A percentile compares a stretch with the other conserved stretches of the same genome.
Evolutionary conservation across 2,797 vertebrate species (phyloP).

Genomic region (Adelosebastes latens): DNA sequence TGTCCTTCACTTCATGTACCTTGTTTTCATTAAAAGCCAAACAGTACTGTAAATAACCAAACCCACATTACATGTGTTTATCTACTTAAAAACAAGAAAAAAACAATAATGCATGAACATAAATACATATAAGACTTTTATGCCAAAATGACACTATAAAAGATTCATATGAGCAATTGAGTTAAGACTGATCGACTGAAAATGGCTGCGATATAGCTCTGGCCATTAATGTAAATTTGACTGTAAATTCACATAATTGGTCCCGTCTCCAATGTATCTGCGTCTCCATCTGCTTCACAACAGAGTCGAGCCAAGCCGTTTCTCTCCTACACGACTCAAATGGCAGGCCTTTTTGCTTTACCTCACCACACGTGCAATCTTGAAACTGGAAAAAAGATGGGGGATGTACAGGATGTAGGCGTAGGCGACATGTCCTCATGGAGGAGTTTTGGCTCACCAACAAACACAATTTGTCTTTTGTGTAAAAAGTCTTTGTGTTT

Average conservation of each 20-base stretch:
- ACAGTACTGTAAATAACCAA: constrained; percentile 71
- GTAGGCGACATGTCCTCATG: constrained; percentile 83
- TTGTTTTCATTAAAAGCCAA: constrained; percentile 65
- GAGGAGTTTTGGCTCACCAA: constrained; percentile 82
- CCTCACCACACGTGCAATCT: constrained; percentile 59
- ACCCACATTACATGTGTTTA: constrained; percentile 76
- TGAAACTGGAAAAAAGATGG: constrained; percentile 55
- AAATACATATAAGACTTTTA: constrained; percentile 83
- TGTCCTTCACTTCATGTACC: constrained; percentile 50
- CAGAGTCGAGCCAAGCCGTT: constrained; percentile 59
- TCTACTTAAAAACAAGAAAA: constrained; percentile 65
- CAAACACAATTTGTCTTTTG: constrained; percentile 70
- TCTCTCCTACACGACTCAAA: constrained; percentile 66
- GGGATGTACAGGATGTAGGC: constrained; percentile 70
- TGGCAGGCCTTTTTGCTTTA: constrained; percentile 60
- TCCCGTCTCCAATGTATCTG: constrained; percentile 69
- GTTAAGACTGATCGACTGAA: constrained; percentile 71
- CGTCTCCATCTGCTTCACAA: constrained; percentile 68
- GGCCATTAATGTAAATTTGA: constrained; percentile 57
- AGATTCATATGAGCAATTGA: constrained; percentile 66
- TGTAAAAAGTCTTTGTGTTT: constrained; percentile 70
- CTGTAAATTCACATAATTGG: constrained; percentile 74
- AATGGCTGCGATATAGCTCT: constrained; percentile 56
- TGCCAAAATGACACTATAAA: constrained; percentile 79
- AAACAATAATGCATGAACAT: constrained; percentile 76